Base-by-base conservation (phyloP, 2,113 vertebrate species). In the Cichladusa arquata region DNA sequence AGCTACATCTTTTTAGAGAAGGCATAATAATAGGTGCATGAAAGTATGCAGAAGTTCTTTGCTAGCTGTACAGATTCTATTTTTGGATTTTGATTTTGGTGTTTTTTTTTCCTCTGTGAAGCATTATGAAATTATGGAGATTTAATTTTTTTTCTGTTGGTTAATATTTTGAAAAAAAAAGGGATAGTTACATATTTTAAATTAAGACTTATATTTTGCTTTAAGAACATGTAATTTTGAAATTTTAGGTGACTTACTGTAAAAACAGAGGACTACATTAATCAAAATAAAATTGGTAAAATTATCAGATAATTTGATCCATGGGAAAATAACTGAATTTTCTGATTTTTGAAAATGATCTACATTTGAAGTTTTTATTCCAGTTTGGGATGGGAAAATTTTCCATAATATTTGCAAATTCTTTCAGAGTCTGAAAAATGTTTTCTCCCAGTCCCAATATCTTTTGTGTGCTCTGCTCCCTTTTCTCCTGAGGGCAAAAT, bases 11-110 rank as follows among this genome's bases (percentile, higher is more conserved):
- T 12, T 34, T 71, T 24, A 19, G 9, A 76, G 28, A 50, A 64
- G 1, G 1, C 19, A 19, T 60, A 73, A 14, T 6, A 45, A 13
- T 18, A 51, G 3, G 3, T 40, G 1, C 1, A 66, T 71, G 22
- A 40, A 44, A 53, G 1, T 36, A 24, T 50, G 6, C 6, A 56
- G 26, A 54, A 65, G 1, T 33, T 44, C 16, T 81, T 74, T 81
- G 4, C 2, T 65, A 40, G 4, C 2, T 13, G 12, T 42, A 45
- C 10, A 33, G 14, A 51, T 60, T 38, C 9, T 28, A 36, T 4
- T 8, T 61, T 57, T 10, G 5, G 0, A 7, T 60, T 56, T 38
- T 31, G 0, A 8, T 57, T 56, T 62, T 31, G 6, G 15, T 40
- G 3, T 3, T 51, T 2, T 25, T 25, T 62, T 45, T 53, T 9